Evolutionary conservation across 2,113 vertebrate genomes (phyloP).

Genomic region (Chelonoidis abingdonii): DNA sequence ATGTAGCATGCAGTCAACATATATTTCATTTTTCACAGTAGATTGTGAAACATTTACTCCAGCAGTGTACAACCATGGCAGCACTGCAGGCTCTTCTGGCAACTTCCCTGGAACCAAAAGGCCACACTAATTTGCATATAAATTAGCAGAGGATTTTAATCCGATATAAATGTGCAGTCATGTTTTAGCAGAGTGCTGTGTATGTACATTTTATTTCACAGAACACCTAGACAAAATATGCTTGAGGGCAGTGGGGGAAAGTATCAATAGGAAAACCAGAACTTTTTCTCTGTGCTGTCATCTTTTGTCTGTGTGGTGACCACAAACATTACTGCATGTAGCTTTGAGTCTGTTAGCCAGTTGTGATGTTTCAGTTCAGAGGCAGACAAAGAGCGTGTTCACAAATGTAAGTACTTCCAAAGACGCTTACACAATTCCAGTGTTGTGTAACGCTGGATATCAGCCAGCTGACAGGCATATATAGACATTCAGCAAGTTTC

Average conservation of each 20-base stretch:
- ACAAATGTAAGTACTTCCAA: not conserved
- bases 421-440: not conserved
- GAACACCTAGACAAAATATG: not conserved
- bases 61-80: not conserved
- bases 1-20: not conserved
- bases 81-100: not conserved
- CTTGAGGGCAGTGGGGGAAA: not conserved
- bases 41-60: not conserved
- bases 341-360: not conserved
- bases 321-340: not conserved
- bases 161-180: not conserved
- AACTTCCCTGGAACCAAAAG: not conserved
- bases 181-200: not conserved
- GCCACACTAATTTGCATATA: not conserved
- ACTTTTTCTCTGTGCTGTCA: not conserved
- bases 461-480: not conserved
- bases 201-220: not conserved
- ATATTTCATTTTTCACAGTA: not conserved
- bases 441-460: not conserved
- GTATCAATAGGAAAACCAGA: not conserved
- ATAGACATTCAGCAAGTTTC: not conserved
- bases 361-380: not conserved
- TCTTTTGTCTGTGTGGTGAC: not conserved
- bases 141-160: not conserved
- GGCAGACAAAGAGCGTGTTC: not conserved